Base-by-base conservation (phyloP, 2,888 invertebrate genomes). In the Copidosoma aretas region DNA sequence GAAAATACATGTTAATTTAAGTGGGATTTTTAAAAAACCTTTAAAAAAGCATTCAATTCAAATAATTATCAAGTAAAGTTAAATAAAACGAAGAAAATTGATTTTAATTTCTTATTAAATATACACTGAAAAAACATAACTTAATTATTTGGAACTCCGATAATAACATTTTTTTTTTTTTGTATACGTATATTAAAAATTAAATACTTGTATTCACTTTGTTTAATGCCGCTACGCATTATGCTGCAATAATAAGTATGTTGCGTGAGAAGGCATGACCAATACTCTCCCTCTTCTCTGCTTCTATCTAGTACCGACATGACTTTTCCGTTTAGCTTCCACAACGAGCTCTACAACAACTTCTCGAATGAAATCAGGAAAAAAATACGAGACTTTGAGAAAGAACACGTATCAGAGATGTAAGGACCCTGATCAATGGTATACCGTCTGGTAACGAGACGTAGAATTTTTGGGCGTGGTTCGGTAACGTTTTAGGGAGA, bases 331-430 rank as follows among this genome's bases (percentile, higher is more conserved):
- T 17, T 22, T 10, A 21, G 1, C 32, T 46, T 41, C 58, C 58
- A 53, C 65, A 69, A 69, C 61, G 62, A 69, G 69, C 61, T 41
- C 39, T 62, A 58, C 54, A 69, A 69, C 46, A 51, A 59, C 54
- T 59, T 32, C 43, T 21, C 17, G 17, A 21, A 61, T 32, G 49
- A 60, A 54, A 54, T 32, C 49, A 25, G 25, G 24, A 15, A 17
- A 58, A 41, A 15, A 64, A 60, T 49, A 22, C 52, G n/a, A 10
- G 1, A 51, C 51, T 61, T 57, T n/a, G 61, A 51, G 32, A 15
- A 43, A 5, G 21, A 21, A 32, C 32, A 14, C 43, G 43, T 12
- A 14, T 1, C 43, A 15, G 43, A 32, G 32, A 8, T 32, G 32
- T 32, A 5, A 32, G 10, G 17, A 22, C 19, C 52, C 24, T 54